Evolutionary conservation across 2,797 vertebrate species (phyloP), one percentile per base, ranked within the genome.

Genomic region (Spinus pinus): DNA sequence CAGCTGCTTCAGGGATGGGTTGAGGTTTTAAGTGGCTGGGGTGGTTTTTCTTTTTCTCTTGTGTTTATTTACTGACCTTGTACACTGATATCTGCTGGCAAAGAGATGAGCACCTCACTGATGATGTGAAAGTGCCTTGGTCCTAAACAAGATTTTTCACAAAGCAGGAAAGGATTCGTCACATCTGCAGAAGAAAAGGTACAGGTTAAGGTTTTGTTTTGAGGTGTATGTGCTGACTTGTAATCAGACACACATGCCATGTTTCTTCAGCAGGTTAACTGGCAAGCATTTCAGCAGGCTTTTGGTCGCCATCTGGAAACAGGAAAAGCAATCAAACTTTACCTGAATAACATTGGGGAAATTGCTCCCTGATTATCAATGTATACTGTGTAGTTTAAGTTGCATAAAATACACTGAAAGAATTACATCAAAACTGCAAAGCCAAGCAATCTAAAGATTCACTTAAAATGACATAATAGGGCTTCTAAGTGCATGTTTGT

Each of bases 1-100:
- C 74, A 94, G 92, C 86, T 96, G 93, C 31, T 77, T 41, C 74
- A 50, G 49, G 81, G 56, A 35, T 46, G 64, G 19, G n/a, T 21
- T 88, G 78, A 92, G 19, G 30, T 56, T 90, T 88, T 25, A 66
- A 79, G 42, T 35, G 56, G 44, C 3, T 25, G 24, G 6, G 3
- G 0, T 4, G 18, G 7, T 0, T 60, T 90, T 44, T 20, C 2
- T 49, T 71, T 61, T 8, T 44, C 6, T 0, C 3, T 7, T 33
- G 9, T 39, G 12, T 7, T 41, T 3, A 0, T 12, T 62, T 92
- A 90, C 28, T 88, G 56, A 6, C 5, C 3, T 66, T 1, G 2
- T 20, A 4, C 0, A 0, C 42, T 30, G n/a, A 4, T 90, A 11
- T 12, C 30, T 84, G 1, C 28, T 65, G 51, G 50, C 14, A 86